phyloP scores from a whole-genome alignment of 1,140 invertebrate species.

The Drosophila sulfurigaster region DNA sequence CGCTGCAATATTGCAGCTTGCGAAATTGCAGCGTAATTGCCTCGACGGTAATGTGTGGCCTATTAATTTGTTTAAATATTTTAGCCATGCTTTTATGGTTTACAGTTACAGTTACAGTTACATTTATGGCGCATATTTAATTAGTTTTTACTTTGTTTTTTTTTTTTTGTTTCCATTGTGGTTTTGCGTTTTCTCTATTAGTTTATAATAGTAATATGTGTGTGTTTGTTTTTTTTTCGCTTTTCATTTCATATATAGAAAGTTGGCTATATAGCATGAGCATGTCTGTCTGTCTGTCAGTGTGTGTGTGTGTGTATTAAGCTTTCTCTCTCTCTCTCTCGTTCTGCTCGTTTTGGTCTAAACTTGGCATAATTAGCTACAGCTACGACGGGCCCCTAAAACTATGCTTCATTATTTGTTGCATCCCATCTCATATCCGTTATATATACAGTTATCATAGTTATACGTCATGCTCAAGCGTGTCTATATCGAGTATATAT shows the following conservation, averaged over 20 bases:
- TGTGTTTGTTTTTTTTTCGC: neutral
- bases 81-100: conserved; percentile 37
- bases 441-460: conserved; percentile 36
- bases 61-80: conserved; percentile 31
- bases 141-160: conserved; percentile 23
- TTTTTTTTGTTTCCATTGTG: conserved; percentile 12
- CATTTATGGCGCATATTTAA: conserved; percentile 48
- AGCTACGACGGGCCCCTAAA: conserved; percentile 42
- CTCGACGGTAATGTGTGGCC: conserved; percentile 7
- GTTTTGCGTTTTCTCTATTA: conserved; percentile 8
- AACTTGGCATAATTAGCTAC: conserved; percentile 51
- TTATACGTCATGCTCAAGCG: conserved; percentile 13
- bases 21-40: conserved; percentile 4
- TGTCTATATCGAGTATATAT: conserved; percentile 6
- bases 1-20: neutral
- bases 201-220: conserved; percentile 37
- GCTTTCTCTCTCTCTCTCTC: conserved; percentile 5
- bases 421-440: neutral
- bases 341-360: conserved; percentile 40
- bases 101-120: conserved; percentile 24
- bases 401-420: conserved; percentile 30
- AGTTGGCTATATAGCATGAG: conserved; percentile 53
- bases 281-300: conserved; percentile 17
- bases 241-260: conserved; percentile 23
- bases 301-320: conserved; percentile 17